Evolutionary conservation across 2,797 vertebrate species (phyloP).

Genomic region (Staurois parvus): DNA sequence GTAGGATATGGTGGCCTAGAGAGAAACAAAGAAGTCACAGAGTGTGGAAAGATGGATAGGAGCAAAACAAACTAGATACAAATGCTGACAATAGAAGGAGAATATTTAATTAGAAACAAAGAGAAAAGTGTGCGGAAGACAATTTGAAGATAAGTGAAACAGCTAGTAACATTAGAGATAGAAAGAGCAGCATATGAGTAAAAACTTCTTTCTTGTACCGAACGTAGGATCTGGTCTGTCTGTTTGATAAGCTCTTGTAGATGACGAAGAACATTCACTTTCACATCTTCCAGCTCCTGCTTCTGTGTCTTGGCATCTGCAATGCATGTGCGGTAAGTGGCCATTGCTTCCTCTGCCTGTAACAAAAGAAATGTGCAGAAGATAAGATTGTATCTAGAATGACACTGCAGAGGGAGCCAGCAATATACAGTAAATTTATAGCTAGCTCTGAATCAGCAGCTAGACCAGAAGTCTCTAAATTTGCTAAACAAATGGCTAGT

Average conservation of each 20-base stretch:
- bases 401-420: too few relatives aligned
- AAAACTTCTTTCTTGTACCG: conserved; percentile 73
- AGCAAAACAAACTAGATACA: neutral
- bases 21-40: neutral
- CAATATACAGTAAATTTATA: too few relatives aligned
- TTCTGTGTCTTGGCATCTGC: conserved; percentile 91
- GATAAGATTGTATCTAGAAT: too few relatives aligned
- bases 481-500: too few relatives aligned
- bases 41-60: neutral
- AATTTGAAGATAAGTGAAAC: neutral
- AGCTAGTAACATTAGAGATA: neutral
- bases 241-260: conserved; percentile 95
- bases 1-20: conserved; percentile 93
- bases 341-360: conserved; percentile 94
- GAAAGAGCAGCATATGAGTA: accelerated
- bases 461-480: too few relatives aligned
- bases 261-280: conserved; percentile 90
- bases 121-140: neutral
- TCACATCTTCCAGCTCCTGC: conserved; percentile 93
- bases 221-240: conserved; percentile 93
- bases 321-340: conserved; percentile 92
- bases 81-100: neutral
- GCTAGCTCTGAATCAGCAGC: too few relatives aligned
- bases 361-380: too few relatives aligned
- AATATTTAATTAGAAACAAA: neutral